phyloP scores from a whole-genome alignment of 2,888 invertebrate genomes.

The Eupithecia insigniata region DNA sequence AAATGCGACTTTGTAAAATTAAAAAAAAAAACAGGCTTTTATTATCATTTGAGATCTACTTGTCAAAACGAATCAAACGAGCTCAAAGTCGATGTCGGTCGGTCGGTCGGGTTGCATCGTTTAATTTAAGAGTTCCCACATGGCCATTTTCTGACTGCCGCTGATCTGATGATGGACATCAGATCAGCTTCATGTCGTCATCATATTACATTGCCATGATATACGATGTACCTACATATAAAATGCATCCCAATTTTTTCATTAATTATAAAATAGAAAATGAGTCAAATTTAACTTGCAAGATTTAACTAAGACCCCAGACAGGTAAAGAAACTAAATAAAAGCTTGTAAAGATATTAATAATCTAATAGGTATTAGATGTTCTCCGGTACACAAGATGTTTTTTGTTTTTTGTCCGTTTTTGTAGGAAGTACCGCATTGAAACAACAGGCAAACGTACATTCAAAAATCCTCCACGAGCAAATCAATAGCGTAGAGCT shows the following conservation, averaged over 20 bases:
- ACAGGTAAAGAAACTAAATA: background rate
- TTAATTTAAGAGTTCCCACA: background rate
- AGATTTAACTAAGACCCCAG: too few species aligned
- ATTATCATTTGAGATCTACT: background rate
- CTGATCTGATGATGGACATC: too few species aligned
- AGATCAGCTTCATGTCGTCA: background rate
- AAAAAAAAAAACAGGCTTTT: background rate
- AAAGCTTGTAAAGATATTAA: too few species aligned
- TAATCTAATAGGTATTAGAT: too few species aligned
- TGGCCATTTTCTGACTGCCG: background rate
- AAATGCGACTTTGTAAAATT: background rate
- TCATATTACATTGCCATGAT: background rate
- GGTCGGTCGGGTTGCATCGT: too few species aligned
- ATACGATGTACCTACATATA: too few species aligned
- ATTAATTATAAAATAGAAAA: background rate
- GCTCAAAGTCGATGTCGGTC: background rate
- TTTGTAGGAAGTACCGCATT: background rate
- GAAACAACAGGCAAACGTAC: background rate
- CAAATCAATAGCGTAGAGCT: slow-evolving; percentile 5
- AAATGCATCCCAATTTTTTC: too few species aligned
- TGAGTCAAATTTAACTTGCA: background rate
- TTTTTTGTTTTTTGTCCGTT: background rate
- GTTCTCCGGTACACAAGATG: too few species aligned
- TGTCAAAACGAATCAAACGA: background rate
- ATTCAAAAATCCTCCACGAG: background rate